These are phyloP conservation scores for Pomatostomus ruficeps DNA, from an alignment of 2,113 vertebrate species.

Conservation along the genomic window DNA sequence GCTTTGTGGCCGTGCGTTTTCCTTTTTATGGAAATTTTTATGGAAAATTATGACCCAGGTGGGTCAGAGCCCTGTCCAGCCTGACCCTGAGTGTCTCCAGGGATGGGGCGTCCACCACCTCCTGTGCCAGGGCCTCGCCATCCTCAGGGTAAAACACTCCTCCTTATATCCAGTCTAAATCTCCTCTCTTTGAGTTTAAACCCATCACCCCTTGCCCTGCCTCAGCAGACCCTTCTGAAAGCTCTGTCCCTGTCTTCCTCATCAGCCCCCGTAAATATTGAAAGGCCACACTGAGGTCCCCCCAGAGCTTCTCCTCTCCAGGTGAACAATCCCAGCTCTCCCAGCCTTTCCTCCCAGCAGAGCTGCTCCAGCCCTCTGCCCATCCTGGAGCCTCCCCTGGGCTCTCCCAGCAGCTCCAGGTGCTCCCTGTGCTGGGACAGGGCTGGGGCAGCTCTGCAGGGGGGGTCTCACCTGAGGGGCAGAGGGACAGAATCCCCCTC, in stretches of 20 bases:
- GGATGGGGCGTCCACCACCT: not conserved
- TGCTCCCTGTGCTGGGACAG: not conserved
- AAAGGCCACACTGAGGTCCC: accelerated
- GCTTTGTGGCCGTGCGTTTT: not conserved
- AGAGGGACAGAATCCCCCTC: not conserved
- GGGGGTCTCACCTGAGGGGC: too few relatives aligned
- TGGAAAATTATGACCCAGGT: not conserved
- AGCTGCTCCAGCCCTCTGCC: not conserved
- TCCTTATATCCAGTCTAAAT: not conserved
- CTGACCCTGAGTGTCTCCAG: not conserved
- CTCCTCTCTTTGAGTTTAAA: not conserved
- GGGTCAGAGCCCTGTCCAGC: not conserved
- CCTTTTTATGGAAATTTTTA: not conserved
- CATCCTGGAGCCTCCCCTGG: not conserved
- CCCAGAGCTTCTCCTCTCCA: not conserved
- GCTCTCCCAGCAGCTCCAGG: not conserved
- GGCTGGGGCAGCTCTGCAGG: not conserved
- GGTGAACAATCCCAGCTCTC: not conserved
- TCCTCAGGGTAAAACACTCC: not conserved
- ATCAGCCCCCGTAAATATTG: accelerated
- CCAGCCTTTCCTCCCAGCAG: not conserved
- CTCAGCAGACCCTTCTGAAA: not conserved
- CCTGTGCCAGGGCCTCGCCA: not conserved
- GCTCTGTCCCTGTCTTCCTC: not conserved
- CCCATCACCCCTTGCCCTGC: not conserved